These are phyloP conservation scores for Cynopterus brachyotis DNA, from an alignment of 2,113 vertebrate genomes.

Conservation along the genomic window DNA sequence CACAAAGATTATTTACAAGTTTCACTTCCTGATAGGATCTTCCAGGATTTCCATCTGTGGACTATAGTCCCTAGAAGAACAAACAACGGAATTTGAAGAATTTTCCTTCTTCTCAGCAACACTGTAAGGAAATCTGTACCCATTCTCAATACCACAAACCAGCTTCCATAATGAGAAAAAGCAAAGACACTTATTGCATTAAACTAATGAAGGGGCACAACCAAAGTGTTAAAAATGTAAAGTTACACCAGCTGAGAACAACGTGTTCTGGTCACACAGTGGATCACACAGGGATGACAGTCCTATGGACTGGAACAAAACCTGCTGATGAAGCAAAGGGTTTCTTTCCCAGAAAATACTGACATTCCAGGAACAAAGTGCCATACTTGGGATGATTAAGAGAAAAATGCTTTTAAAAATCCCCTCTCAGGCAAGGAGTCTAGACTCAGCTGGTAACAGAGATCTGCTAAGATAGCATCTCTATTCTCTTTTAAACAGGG, in stretches of 20 bases:
- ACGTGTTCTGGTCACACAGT: background rate
- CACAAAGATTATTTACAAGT: constrained; percentile 13
- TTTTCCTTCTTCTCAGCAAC: constrained; percentile 28
- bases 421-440: background rate
- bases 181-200: background rate
- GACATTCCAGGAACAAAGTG: constrained; percentile 32
- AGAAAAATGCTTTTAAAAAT: background rate
- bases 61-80: constrained; percentile 20
- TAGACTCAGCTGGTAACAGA: background rate
- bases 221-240: background rate
- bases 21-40: constrained; percentile 47
- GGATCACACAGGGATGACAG: background rate
- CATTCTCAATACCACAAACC: background rate
- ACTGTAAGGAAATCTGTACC: background rate
- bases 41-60: constrained; percentile 46
- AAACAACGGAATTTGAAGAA: constrained; percentile 33
- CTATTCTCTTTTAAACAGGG: background rate
- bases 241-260: background rate
- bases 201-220: background rate
- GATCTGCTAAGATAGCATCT: background rate
- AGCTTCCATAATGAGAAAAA: background rate
- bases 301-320: background rate
- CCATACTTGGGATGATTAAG: background rate
- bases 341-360: background rate
- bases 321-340: constrained; percentile 5